Conservation (phyloP, 2,113 vertebrate species). For the Equus przewalskii region DNA sequence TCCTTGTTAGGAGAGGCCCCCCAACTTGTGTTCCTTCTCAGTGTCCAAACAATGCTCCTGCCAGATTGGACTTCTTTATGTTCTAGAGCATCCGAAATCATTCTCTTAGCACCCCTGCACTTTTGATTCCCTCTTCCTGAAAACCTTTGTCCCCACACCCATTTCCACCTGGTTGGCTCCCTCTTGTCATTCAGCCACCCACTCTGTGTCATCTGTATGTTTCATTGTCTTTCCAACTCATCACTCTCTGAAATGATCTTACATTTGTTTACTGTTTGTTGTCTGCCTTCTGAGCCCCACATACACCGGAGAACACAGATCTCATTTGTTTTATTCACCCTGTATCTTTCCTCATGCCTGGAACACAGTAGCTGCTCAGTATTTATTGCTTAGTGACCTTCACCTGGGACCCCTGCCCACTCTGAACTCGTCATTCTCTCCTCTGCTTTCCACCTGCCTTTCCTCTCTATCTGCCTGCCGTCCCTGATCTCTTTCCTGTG, state of each 20-base stretch:
- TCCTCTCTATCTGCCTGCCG: background rate
- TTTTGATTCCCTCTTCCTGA: background rate
- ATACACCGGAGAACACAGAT: background rate
- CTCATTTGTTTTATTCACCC: background rate
- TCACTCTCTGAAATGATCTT: slow-evolving; percentile 21
- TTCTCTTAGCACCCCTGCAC: background rate
- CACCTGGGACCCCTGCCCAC: background rate
- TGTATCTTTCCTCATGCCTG: background rate
- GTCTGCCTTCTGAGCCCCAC: background rate
- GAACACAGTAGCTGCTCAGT: background rate
- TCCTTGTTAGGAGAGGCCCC: background rate
- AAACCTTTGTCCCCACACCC: background rate
- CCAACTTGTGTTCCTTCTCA: background rate
- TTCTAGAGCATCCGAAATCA: background rate
- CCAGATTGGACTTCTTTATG: background rate
- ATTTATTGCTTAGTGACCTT: background rate
- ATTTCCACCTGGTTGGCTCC: background rate
- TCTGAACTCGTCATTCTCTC: background rate
- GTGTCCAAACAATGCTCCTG: background rate
- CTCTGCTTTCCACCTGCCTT: background rate
- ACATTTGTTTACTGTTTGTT: slow-evolving; percentile 16
- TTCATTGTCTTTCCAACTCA: background rate
- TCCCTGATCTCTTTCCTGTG: background rate
- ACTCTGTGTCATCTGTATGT: background rate
- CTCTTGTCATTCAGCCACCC: background rate